Conservation (phyloP, 2,113 vertebrate genomes). For the Ifrita kowaldi region DNA sequence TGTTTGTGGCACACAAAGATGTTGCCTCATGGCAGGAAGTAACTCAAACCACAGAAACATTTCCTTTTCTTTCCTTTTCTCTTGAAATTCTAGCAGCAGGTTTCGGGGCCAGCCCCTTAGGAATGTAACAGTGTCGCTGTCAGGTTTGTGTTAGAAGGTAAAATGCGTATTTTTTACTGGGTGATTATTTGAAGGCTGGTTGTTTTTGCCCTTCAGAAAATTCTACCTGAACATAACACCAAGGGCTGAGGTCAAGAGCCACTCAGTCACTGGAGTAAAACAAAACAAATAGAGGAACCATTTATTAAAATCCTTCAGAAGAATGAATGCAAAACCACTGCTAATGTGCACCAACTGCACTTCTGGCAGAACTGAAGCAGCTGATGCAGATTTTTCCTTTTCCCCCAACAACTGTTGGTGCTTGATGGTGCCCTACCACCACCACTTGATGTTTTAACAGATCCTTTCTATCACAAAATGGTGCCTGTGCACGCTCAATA, state of each 20-base stretch:
- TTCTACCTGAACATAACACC: background rate
- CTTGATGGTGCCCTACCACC: background rate
- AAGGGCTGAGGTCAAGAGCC: background rate
- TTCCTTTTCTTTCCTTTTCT: background rate
- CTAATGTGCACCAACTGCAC: background rate
- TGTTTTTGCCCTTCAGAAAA: background rate
- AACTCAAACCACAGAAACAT: background rate
- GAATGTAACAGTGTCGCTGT: background rate
- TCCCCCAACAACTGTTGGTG: background rate
- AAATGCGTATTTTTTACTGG: background rate
- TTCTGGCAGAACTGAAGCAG: background rate
- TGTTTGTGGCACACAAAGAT: background rate
- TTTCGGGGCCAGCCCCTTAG: background rate
- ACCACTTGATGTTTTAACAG: background rate
- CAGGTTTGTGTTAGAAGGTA: background rate
- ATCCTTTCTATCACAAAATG: background rate
- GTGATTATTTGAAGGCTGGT: background rate
- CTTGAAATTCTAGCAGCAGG: background rate
- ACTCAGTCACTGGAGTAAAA: background rate
- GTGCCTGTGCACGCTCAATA: background rate
- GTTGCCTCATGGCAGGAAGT: slow-evolving; percentile 18
- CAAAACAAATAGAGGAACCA: background rate
- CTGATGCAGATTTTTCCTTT: background rate
- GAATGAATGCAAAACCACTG: background rate
- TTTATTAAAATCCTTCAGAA: background rate